Conservation (phyloP, 1,140 invertebrate species). For the Adoxophyes honmai region DNA sequence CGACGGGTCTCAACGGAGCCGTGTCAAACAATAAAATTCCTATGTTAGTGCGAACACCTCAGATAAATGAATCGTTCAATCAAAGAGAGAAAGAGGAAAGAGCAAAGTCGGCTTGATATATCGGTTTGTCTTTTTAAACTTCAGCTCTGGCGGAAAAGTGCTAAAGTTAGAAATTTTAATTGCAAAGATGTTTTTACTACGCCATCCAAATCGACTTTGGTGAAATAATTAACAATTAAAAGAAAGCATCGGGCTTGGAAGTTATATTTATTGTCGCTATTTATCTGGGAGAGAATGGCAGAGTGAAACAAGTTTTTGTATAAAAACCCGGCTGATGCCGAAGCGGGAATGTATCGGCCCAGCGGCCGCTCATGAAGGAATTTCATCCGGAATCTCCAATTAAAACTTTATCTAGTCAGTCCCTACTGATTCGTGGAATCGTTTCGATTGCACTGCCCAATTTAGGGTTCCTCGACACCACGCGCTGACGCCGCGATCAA, state of each 20-base stretch:
- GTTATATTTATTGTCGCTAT: constrained; percentile 53
- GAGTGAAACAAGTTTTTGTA: constrained; percentile 54
- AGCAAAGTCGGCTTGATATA: too few relatives aligned
- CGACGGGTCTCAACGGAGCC: too few relatives aligned
- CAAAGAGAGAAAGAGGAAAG: too few relatives aligned
- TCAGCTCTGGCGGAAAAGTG: too few relatives aligned
- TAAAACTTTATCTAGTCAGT: constrained; percentile 68
- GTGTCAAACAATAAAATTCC: too few relatives aligned
- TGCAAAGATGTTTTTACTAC: background rate
- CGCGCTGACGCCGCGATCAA: too few relatives aligned
- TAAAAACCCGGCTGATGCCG: constrained; percentile 62
- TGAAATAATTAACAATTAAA: constrained; percentile 15
- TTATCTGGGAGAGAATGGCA: constrained; percentile 42
- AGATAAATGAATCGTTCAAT: too few relatives aligned
- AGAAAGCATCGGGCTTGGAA: constrained; percentile 37
- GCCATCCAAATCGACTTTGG: background rate
- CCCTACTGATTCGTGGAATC: constrained; percentile 39
- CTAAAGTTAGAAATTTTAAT: background rate
- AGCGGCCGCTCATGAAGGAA: constrained; percentile 53
- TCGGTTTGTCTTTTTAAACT: too few relatives aligned
- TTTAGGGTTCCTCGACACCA: too few relatives aligned
- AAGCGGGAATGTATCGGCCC: constrained; percentile 62
- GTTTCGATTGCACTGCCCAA: constrained; percentile 3
- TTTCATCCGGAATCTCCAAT: constrained; percentile 69
- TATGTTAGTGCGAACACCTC: too few relatives aligned